Evolutionary conservation across 2,113 vertebrate species (phyloP), one percentile per base, ranked within the genome.

Genomic region (Erinaceus europaeus): DNA sequence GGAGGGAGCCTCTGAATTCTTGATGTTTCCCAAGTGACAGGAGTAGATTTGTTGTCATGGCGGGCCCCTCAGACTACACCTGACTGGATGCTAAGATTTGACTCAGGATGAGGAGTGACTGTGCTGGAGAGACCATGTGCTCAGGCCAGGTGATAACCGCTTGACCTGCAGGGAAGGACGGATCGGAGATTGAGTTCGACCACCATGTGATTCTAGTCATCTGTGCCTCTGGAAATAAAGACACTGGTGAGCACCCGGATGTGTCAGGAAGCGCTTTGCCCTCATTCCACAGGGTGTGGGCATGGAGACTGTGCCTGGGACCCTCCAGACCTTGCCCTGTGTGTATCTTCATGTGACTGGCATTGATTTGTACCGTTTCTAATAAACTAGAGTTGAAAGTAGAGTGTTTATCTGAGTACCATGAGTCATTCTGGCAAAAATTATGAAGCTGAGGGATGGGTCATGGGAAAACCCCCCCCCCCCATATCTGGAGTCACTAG

Each of bases 371-470:
- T 73, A 69, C 46, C 40, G 18, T 42, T 52, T 57, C 9, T 71
- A 52, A 90, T 90, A 91, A 77, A 52, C 8, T 77, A 48, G n/a
- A 5, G 64, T 52, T 32, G 20, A 53, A 84, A 64, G 40, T 38
- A 21, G n/a, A n/a, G 38, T 67, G 36, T 62, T 86, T n/a, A 71
- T 25, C n/a, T 77, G 23, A 71, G 21, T 83, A 67, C 52, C 55
- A 2, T 71, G 42, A n/a, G 36, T 89, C n/a, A 52, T 84, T 89
- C 17, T 86, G 9, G 83, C 34, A n/a, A 84, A 74, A 79, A 90
- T 74, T 55, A 17, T 48, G 34, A 88, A 85, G 27, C 74, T 48
- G 32, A 71, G 18, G 20, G 23, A n/a, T n/a, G n/a, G 14, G 25
- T 68, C 83, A 12, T 9, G 10, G 29, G 36, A 72, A 34, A n/a